A percentile compares a stretch with the other conserved stretches of the same genome.
Conservation (phyloP, 23 tunicate genomes). For the Trididemnum miniatum region DNA sequence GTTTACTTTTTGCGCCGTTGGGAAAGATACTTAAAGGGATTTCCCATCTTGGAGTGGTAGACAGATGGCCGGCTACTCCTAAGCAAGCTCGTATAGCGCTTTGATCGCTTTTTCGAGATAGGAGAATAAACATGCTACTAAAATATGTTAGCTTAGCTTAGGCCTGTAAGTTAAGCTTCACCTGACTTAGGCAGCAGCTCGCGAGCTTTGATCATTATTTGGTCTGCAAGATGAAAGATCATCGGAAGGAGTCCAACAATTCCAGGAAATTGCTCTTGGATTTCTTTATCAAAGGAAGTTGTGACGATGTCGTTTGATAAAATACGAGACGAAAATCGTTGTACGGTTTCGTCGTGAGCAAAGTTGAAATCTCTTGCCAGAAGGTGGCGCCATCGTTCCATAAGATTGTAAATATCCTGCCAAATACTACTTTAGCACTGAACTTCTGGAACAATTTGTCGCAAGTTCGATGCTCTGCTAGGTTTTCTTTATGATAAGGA, state of each 20-base stretch:
- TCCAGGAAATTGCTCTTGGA: conserved; percentile 85
- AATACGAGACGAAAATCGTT: conserved; percentile 56
- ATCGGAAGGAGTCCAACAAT: conserved; percentile 73
- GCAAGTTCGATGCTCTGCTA: no score
- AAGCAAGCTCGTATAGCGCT: no score
- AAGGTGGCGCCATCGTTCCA: conserved; percentile 80
- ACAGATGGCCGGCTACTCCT: no score
- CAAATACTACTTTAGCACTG: neutral
- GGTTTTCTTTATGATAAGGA: no score
- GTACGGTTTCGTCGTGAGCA: conserved; percentile 70
- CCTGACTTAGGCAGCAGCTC: conserved; percentile 63
- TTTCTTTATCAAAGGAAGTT: conserved; percentile 36
- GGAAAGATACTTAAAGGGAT: no score
- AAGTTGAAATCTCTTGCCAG: conserved; percentile 69
- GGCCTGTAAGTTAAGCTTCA: conserved; percentile 2
- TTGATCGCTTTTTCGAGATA: no score
- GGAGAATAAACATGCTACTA: no score
- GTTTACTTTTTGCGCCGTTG: no score
- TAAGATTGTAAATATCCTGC: conserved; percentile 75
- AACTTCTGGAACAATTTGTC: no score
- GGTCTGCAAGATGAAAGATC: conserved; percentile 76
- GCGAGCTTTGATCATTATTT: conserved; percentile 53
- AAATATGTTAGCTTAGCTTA: no score
- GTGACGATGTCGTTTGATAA: conserved; percentile 41
- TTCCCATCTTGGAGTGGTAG: no score